A percentile compares a stretch with the other conserved stretches of the same genome.
Conservation (phyloP, 2,888 invertebrate species). For the Agrenia bidenticulata region DNA sequence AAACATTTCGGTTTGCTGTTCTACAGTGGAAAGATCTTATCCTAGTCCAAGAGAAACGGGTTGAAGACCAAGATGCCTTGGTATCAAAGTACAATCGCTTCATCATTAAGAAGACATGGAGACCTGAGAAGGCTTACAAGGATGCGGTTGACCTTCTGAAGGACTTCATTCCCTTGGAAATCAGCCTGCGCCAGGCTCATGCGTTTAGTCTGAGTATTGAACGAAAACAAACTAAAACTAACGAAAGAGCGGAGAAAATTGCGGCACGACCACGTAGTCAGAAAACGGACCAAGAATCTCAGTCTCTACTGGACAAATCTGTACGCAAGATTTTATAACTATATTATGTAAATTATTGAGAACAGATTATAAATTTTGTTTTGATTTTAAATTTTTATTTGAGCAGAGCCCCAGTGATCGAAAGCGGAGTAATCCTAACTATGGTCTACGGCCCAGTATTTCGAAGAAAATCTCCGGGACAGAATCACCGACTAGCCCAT, state of each 20-base stretch:
- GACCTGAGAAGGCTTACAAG: constrained; percentile 11
- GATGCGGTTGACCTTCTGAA: constrained; percentile 21
- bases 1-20: constrained; percentile 28
- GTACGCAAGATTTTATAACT: no score
- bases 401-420: no score
- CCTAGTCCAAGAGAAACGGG: constrained; percentile 21
- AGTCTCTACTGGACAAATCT: no score
- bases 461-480: no score
- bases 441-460: no score
- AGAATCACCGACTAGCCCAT: no score
- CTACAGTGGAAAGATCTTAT: constrained; percentile 34
- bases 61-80: constrained; percentile 26
- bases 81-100: constrained; percentile 25
- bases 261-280: background rate
- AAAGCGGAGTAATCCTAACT: no score
- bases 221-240: constrained; percentile 3
- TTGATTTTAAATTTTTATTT: no score
- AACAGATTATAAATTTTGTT: no score
- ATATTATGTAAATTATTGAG: no score
- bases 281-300: constrained; percentile 30
- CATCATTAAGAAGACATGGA: constrained; percentile 25
- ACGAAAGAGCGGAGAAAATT: no score
- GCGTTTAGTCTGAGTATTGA: constrained; percentile 10
- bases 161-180: constrained; percentile 19
- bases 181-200: constrained; percentile 6